Conservation (phyloP, 1,140 invertebrate species). For the Plectrocnemia conspersa region DNA sequence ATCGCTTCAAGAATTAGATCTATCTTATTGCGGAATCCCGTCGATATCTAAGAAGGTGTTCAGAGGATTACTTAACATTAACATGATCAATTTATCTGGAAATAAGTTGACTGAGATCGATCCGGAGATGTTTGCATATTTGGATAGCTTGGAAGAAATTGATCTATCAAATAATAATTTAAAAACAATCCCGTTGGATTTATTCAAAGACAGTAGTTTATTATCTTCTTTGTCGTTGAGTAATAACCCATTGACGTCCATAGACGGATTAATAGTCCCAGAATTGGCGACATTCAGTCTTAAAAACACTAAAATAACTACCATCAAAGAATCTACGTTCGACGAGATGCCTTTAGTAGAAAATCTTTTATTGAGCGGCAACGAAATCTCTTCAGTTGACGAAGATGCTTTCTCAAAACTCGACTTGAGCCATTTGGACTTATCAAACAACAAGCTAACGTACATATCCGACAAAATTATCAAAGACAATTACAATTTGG, state of each 20-base stretch:
- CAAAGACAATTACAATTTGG: slow-evolving; percentile 60
- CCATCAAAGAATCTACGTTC: slow-evolving; percentile 61
- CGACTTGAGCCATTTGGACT: slow-evolving; percentile 60
- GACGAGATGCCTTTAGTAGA: slow-evolving; percentile 57
- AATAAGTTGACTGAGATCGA: slow-evolving; percentile 61
- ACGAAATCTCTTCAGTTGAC: slow-evolving; percentile 61
- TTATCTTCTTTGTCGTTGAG: slow-evolving; percentile 58
- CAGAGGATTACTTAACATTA: slow-evolving; percentile 55
- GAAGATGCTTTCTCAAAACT: slow-evolving; percentile 61
- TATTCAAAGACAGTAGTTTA: slow-evolving; percentile 57
- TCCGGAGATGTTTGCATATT: slow-evolving; percentile 53
- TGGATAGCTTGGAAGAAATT: slow-evolving; percentile 59
- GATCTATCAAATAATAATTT: slow-evolving; percentile 63
- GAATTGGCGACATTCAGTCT: slow-evolving; percentile 59
- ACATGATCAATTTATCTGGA: slow-evolving; percentile 60
- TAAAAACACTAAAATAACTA: slow-evolving; percentile 59
- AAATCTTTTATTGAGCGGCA: slow-evolving; percentile 58
- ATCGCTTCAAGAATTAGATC: slow-evolving; percentile 60
- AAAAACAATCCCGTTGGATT: slow-evolving; percentile 51
- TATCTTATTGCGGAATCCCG: slow-evolving; percentile 61
- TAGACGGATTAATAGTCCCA: slow-evolving; percentile 51
- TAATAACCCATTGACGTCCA: slow-evolving; percentile 52
- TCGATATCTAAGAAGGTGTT: slow-evolving; percentile 57
- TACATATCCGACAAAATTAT: slow-evolving; percentile 61
- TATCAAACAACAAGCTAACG: slow-evolving; percentile 63